Percentiles rank a stretch among this genome's conserved stretches.
Evolutionary conservation across 2,888 invertebrate genomes (phyloP).

Genomic region (Cerceris rybyensis): DNA sequence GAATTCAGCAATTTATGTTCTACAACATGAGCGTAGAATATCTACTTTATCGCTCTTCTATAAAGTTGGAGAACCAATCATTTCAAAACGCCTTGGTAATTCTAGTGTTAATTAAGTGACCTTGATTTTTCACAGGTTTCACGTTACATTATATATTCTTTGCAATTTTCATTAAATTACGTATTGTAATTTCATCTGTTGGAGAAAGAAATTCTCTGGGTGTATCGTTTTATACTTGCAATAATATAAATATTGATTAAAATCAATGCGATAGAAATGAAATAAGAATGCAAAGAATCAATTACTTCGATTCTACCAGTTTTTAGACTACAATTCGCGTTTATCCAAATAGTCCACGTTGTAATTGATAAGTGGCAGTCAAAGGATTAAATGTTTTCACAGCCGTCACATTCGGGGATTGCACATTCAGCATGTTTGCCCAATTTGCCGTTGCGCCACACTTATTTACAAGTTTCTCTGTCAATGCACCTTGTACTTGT

Average conservation of each 20-base stretch:
- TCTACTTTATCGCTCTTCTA: no score
- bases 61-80: no score
- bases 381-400: slow-evolving; percentile 56
- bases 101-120: no score
- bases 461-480: slow-evolving; percentile 52
- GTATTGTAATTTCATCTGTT: no score
- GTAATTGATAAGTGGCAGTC: slow-evolving; percentile 17
- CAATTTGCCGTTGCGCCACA: slow-evolving; percentile 49
- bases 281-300: neutral
- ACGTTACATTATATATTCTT: no score
- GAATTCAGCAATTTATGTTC: no score
- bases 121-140: no score
- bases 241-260: neutral
- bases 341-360: neutral
- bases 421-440: slow-evolving; percentile 40
- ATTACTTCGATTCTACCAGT: neutral
- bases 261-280: neutral
- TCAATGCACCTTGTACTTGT: slow-evolving; percentile 21
- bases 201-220: no score
- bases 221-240: neutral
- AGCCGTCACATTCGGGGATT: slow-evolving; percentile 57
- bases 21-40: no score
- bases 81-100: no score
- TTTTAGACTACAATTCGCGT: neutral
- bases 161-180: no score